Conservation (phyloP, 1,140 invertebrate genomes). For the Platyscapa corneri region DNA sequence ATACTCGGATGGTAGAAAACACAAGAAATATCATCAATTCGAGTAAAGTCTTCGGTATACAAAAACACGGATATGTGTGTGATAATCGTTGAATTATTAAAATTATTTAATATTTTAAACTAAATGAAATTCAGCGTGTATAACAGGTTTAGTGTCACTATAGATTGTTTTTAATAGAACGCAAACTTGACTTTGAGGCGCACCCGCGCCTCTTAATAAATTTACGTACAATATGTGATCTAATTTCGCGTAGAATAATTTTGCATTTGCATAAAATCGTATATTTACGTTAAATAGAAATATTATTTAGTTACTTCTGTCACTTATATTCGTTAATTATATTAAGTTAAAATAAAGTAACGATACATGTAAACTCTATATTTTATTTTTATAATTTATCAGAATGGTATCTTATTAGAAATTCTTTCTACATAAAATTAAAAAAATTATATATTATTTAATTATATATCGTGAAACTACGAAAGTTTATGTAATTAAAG, state of each 20-base stretch:
- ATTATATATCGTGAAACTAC: not conserved
- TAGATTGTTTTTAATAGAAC: not conserved
- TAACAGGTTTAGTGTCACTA: not conserved
- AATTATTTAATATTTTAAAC: not conserved
- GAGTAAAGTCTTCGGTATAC: not conserved
- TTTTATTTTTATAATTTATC: not conserved
- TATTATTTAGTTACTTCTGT: not conserved
- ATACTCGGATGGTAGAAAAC: not conserved
- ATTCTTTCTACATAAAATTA: not conserved
- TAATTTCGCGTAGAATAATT: not conserved
- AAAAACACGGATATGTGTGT: not conserved
- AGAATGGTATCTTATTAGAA: not conserved
- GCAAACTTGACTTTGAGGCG: not conserved
- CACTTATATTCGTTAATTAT: not conserved
- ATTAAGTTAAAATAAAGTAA: not conserved
- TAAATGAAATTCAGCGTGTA: not conserved
- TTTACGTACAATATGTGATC: not conserved
- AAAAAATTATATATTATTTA: not conserved
- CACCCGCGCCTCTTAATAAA: not conserved
- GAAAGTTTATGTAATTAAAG: not conserved
- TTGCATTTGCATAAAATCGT: not conserved
- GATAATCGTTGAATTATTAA: not conserved
- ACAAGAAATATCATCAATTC: not conserved
- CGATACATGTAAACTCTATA: not conserved
- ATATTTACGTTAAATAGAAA: not conserved